phyloP scores from a whole-genome alignment of 2,797 vertebrate genomes.

The Macroramphosus scolopax region DNA sequence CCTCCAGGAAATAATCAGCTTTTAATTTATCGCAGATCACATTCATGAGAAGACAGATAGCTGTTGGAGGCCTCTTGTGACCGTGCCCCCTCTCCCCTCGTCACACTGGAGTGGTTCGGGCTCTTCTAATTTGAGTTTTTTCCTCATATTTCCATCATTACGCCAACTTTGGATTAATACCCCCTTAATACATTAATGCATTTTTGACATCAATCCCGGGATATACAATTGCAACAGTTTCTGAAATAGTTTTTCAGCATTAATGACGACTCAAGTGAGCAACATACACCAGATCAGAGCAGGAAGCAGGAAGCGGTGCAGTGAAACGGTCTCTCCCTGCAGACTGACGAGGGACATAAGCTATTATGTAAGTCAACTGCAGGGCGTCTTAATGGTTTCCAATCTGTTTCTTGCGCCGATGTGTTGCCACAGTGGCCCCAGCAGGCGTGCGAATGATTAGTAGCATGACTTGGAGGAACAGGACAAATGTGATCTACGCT shows the following conservation, averaged over 20 bases:
- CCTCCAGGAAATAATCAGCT: slow-evolving; percentile 77
- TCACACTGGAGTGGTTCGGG: slow-evolving; percentile 33
- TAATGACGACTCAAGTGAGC: slow-evolving; percentile 10
- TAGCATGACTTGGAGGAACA: slow-evolving; percentile 30
- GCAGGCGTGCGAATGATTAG: slow-evolving; percentile 51
- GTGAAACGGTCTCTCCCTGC: slow-evolving; percentile 20
- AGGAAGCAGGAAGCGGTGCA: slow-evolving; percentile 34
- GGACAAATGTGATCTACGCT: slow-evolving; percentile 54
- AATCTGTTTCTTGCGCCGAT: slow-evolving; percentile 47
- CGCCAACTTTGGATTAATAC: slow-evolving; percentile 21
- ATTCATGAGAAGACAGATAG: slow-evolving; percentile 63
- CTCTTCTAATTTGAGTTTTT: slow-evolving; percentile 45
- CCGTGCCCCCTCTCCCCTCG: slow-evolving; percentile 41
- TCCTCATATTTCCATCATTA: slow-evolving; percentile 32
- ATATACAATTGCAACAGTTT: slow-evolving; percentile 6
- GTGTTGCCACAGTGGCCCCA: slow-evolving; percentile 22
- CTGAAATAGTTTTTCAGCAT: slow-evolving; percentile 9
- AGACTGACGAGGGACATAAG: slow-evolving; percentile 37
- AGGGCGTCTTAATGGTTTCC: slow-evolving; percentile 48
- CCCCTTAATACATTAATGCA: slow-evolving; percentile 17
- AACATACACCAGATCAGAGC: not conserved
- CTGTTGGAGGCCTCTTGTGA: slow-evolving; percentile 39
- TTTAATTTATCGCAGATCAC: slow-evolving; percentile 79
- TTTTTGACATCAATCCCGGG: slow-evolving; percentile 12
- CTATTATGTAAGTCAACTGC: slow-evolving; percentile 57